A percentile compares a stretch with the other conserved stretches of the same genome.
These are phyloP conservation scores for Ennomos erosarius DNA, from an alignment of 2,888 invertebrate genomes.

Conservation along the genomic window DNA sequence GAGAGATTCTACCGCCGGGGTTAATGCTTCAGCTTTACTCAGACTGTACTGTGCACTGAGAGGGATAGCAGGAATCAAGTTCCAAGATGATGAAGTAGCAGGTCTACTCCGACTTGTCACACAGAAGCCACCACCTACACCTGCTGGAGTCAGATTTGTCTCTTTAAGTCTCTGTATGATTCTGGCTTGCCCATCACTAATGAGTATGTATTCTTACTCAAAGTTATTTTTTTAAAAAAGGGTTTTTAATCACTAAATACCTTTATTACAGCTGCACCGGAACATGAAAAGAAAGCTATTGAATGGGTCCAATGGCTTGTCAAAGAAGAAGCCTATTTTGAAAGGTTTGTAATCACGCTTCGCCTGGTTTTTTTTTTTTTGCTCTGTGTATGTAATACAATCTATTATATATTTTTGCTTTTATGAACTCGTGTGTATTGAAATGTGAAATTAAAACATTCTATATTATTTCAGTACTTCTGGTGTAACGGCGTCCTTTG, in stretches of 20 bases:
- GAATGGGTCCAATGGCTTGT: conserved; percentile 98
- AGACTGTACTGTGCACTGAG: conserved; percentile 96
- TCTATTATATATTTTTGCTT: too few relatives aligned
- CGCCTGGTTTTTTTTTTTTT: too few relatives aligned
- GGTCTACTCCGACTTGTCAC: conserved; percentile 94
- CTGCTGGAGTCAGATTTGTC: conserved; percentile 96
- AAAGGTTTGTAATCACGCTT: conserved; percentile 77
- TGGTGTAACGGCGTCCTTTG: conserved; percentile 95
- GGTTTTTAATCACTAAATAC: too few relatives aligned
- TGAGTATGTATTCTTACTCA: conserved; percentile 73
- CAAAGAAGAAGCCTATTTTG: conserved; percentile 95
- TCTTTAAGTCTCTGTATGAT: conserved; percentile 97
- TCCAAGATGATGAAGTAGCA: conserved; percentile 95
- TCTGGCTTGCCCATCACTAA: conserved; percentile 95
- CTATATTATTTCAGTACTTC: conserved; percentile 85
- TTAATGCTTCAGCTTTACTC: conserved; percentile 95
- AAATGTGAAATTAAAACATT: too few relatives aligned
- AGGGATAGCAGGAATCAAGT: conserved; percentile 97
- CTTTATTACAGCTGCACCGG: conserved; percentile 81
- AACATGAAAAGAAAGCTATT: conserved; percentile 94
- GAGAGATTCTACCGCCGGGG: conserved; percentile 88
- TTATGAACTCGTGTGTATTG: too few relatives aligned
- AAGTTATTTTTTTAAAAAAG: conserved; percentile 7
- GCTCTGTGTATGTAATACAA: too few relatives aligned
- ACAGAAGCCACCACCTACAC: conserved; percentile 94